These are phyloP conservation scores for Reticulitermes speratus DNA, from an alignment of 1,140 invertebrate genomes.

Conservation along the genomic window DNA sequence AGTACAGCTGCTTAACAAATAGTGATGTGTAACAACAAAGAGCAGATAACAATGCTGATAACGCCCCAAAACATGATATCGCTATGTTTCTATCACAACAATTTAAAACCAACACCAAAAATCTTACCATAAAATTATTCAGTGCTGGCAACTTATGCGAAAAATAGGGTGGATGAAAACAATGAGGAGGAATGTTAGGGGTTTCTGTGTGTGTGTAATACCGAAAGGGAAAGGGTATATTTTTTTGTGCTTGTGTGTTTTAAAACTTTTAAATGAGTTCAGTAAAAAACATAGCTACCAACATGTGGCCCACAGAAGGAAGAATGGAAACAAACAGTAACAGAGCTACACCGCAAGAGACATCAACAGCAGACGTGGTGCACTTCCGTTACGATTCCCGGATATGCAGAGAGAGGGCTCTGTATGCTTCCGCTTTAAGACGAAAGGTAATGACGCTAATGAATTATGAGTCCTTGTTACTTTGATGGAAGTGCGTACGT, in stretches of 20 bases:
- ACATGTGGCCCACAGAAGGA: not conserved
- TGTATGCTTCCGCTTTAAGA: too few species aligned
- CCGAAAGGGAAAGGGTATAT: not conserved
- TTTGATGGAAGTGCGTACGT: too few species aligned
- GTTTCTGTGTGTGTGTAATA: too few species aligned
- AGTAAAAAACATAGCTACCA: not conserved
- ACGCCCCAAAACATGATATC: not conserved
- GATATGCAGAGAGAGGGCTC: too few species aligned
- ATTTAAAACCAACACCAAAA: not conserved
- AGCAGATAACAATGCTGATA: not conserved
- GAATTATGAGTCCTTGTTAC: too few species aligned
- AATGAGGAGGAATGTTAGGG: not conserved
- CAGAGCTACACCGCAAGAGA: not conserved
- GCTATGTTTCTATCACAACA: not conserved
- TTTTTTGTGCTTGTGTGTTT: constrained; percentile 2
- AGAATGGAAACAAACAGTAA: not conserved
- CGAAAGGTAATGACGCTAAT: too few species aligned
- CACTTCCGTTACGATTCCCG: not conserved
- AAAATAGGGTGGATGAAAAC: not conserved
- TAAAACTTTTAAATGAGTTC: not conserved
- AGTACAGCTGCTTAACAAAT: not conserved
- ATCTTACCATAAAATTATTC: not conserved
- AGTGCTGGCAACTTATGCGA: not conserved
- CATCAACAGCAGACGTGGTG: not conserved
- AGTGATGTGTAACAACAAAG: not conserved